A percentile compares a stretch with the other conserved stretches of the same genome.
Evolutionary conservation across 2,113 vertebrate species (phyloP).

Genomic region (Sus scrofa): DNA sequence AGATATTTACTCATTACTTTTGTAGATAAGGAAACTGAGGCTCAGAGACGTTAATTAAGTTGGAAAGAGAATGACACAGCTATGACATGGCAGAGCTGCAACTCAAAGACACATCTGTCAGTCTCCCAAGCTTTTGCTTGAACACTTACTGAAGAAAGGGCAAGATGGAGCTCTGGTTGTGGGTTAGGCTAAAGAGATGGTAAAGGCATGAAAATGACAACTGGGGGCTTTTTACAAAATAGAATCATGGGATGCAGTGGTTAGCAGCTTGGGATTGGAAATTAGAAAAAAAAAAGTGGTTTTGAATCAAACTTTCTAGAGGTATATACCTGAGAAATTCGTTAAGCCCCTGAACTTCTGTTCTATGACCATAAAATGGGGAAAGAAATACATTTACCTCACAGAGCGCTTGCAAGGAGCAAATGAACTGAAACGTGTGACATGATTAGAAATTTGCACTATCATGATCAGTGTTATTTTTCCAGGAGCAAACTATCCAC

Average conservation of each 20-base stretch:
- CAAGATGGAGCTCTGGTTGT: background rate
- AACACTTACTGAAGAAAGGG: background rate
- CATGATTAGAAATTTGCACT: background rate
- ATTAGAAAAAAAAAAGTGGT: background rate
- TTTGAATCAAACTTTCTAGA: constrained; percentile 9
- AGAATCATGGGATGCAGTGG: background rate
- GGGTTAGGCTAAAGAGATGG: background rate
- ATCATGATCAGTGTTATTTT: background rate
- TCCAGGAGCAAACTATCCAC: background rate
- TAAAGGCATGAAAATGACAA: background rate
- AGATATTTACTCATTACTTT: background rate
- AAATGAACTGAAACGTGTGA: background rate
- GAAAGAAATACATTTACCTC: background rate
- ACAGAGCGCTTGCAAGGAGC: background rate
- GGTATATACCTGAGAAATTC: background rate
- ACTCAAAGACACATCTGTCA: background rate
- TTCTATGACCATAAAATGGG: background rate
- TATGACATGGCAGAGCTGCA: background rate
- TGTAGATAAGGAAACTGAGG: background rate
- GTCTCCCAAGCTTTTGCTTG: background rate
- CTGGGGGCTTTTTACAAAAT: background rate
- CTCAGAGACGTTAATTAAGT: background rate
- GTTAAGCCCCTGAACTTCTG: background rate
- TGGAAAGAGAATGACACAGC: background rate
- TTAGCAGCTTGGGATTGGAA: background rate